Evolutionary conservation across 1,140 invertebrate species (phyloP).

Genomic region (Pissodes strobi): DNA sequence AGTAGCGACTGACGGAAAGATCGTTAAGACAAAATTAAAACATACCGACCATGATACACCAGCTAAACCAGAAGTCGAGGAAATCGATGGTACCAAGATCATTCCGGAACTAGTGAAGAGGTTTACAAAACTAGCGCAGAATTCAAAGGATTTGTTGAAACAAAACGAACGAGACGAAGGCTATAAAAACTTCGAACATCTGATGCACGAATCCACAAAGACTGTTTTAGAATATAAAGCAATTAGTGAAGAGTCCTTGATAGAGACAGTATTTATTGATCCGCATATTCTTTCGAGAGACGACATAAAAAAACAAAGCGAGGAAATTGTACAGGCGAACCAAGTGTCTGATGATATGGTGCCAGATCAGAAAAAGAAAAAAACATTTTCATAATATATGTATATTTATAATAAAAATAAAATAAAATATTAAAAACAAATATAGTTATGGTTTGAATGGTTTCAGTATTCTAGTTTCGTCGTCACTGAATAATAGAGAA

Average conservation of each 20-base stretch:
- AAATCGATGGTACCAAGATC: conserved; percentile 42
- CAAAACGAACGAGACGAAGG: conserved; percentile 28
- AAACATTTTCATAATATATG: neutral
- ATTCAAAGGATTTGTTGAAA: conserved; percentile 22
- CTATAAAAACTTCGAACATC: conserved; percentile 41
- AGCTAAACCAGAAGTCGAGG: conserved; percentile 35
- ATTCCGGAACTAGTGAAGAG: conserved; percentile 34
- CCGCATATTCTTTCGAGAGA: conserved; percentile 43
- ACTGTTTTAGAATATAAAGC: conserved; percentile 19
- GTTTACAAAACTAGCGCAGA: conserved; percentile 32
- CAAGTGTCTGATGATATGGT: conserved; percentile 23
- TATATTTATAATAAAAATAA: neutral
- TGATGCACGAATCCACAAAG: conserved; percentile 34
- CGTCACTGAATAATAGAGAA: too few relatives aligned
- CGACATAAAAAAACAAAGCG: conserved; percentile 50
- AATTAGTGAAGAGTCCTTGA: conserved; percentile 44
- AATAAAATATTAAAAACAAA: too few relatives aligned
- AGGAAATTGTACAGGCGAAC: conserved; percentile 44
- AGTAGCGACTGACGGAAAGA: conserved; percentile 6
- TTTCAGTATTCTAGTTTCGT: too few relatives aligned
- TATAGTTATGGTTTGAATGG: too few relatives aligned
- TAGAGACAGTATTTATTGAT: conserved; percentile 46
- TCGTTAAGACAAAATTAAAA: conserved; percentile 1
- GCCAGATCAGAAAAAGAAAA: neutral
- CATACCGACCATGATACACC: neutral